Percentiles rank a stretch among this genome's conserved stretches.
Conservation (phyloP, 2,797 vertebrate species). For the Trachurus trachurus region DNA sequence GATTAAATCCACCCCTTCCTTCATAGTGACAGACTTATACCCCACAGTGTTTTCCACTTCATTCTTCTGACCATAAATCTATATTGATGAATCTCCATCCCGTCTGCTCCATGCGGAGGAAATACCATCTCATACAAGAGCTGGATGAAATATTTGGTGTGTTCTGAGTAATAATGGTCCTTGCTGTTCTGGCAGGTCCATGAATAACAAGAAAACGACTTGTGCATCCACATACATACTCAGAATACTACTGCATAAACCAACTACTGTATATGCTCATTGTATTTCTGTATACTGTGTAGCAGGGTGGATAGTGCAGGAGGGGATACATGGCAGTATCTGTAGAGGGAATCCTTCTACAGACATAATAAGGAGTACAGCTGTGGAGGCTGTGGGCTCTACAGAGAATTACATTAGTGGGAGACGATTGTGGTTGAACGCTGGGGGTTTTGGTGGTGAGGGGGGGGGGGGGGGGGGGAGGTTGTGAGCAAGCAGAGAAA, state of each 20-base stretch:
- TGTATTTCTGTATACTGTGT: slow-evolving; percentile 23
- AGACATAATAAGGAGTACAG: slow-evolving; percentile 41
- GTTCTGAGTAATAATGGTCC: slow-evolving; percentile 48
- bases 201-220: slow-evolving; percentile 26
- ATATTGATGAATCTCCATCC: slow-evolving; percentile 25
- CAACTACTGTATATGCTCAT: neutral
- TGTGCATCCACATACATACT: neutral
- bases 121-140: slow-evolving; percentile 22
- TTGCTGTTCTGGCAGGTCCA: slow-evolving; percentile 43
- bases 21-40: slow-evolving; percentile 13
- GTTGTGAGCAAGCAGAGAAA: slow-evolving; percentile 22
- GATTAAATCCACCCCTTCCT: neutral
- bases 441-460: neutral
- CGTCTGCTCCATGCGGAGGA: slow-evolving; percentile 1
- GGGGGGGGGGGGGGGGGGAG: neutral
- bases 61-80: slow-evolving; percentile 28
- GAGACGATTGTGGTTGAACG: slow-evolving; percentile 31
- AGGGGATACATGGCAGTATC: neutral
- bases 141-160: slow-evolving; percentile 36
- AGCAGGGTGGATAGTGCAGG: slow-evolving; percentile 1
- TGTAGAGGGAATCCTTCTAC: slow-evolving; percentile 30
- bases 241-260: slow-evolving; percentile 4
- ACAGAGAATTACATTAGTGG: slow-evolving; percentile 47
- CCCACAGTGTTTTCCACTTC: slow-evolving; percentile 28
- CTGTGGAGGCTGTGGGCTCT: slow-evolving; percentile 31